Conservation (phyloP, 2,113 vertebrate genomes). For the Mobula birostris region DNA sequence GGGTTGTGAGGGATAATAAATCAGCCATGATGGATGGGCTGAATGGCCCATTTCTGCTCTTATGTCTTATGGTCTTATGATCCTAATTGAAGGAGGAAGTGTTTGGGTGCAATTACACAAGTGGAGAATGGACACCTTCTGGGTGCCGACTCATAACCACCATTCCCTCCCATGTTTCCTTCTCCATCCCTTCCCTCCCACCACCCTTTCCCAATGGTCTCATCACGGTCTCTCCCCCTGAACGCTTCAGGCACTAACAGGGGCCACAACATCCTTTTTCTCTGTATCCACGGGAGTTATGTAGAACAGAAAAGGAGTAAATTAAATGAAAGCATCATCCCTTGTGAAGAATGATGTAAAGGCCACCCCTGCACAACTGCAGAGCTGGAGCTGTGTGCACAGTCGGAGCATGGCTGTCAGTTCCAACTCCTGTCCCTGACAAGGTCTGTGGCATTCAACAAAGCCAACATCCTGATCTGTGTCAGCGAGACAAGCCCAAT, state of each 20-base stretch:
- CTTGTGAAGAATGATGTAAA: background rate
- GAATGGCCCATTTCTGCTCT: too few relatives aligned
- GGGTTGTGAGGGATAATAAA: too few relatives aligned
- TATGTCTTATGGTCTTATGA: too few relatives aligned
- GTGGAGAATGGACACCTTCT: too few relatives aligned
- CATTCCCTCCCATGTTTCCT: background rate
- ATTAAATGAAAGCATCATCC: background rate
- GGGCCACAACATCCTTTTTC: too few relatives aligned
- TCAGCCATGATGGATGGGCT: too few relatives aligned
- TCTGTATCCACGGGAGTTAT: background rate
- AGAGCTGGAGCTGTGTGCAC: background rate
- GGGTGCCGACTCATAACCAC: background rate
- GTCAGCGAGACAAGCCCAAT: background rate
- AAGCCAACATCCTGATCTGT: background rate
- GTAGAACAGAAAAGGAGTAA: background rate
- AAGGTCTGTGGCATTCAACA: background rate
- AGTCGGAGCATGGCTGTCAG: background rate
- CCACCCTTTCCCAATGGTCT: background rate
- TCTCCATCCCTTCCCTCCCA: too few relatives aligned
- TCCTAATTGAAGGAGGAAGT: background rate
- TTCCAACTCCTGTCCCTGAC: background rate
- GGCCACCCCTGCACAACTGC: background rate
- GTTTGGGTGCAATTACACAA: background rate
- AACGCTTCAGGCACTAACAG: background rate
- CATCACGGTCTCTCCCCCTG: background rate